These are phyloP conservation scores for Apamea anceps DNA, from an alignment of 2,888 invertebrate genomes.

Conservation along the genomic window DNA sequence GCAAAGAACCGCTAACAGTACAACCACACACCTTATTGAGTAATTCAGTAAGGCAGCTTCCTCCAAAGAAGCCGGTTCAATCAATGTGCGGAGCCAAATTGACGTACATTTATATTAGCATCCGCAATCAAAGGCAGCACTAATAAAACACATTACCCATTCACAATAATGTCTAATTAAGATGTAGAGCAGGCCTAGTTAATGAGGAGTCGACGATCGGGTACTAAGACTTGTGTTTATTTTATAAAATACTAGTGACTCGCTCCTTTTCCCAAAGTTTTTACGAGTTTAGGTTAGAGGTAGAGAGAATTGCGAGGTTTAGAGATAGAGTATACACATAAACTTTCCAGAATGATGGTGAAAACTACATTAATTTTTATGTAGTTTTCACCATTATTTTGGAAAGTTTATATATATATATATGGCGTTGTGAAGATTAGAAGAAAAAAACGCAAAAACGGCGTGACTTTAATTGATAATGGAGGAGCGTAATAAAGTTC, in stretches of 20 bases:
- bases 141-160: constrained; percentile 76
- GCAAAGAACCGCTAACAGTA: constrained; percentile 31
- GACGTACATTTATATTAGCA: constrained; percentile 71
- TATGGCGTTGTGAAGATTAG: too few species aligned
- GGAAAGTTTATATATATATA: too few species aligned
- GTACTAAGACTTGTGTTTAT: constrained; percentile 24
- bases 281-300: background rate
- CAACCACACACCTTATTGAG: constrained; percentile 57
- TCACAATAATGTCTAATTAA: constrained; percentile 77
- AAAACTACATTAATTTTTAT: background rate
- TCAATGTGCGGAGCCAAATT: constrained; percentile 68
- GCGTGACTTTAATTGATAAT: too few species aligned
- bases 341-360: background rate
- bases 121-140: constrained; percentile 73
- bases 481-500: background rate
- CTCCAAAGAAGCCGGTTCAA: constrained; percentile 71
- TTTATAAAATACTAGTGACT: background rate
- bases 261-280: background rate
- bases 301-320: background rate
- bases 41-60: constrained; percentile 73
- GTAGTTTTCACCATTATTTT: too few species aligned
- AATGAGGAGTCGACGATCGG: constrained; percentile 27
- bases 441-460: background rate
- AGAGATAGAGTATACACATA: background rate
- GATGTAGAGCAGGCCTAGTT: constrained; percentile 51